Base-by-base conservation (phyloP, 2,888 invertebrate species). In the Agrenia bidenticulata region DNA sequence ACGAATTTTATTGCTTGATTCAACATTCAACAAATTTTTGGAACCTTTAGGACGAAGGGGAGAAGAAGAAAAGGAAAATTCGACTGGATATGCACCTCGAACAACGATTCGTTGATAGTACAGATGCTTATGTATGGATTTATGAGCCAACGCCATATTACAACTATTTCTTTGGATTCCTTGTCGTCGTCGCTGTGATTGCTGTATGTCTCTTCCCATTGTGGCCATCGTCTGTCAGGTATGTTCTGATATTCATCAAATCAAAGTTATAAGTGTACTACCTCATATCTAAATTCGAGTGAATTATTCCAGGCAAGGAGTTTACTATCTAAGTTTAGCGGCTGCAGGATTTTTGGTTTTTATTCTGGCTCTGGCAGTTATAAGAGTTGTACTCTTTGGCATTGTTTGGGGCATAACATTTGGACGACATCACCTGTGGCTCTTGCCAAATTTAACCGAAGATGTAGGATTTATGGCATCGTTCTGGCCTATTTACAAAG, bases 401-500 rank as follows among this genome's bases (percentile, higher is more conserved):
- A 78, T 89, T 9, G 87, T 99, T 21, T 99, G 97, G 96, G 79
- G 89, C 11, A 77, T 90, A 17, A 92, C 95, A 0, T 83, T 92
- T 66, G 92, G 97, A 4, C 86, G 89, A 77, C 92, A 97, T 80
- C 94, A 97, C 79, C 85, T 99, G 73, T 99, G 99, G 98, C 85
- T 99, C 72, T 85, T 99, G 77, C 99, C 99, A n/a, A 99, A 99
- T 82, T 84, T 99, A 50, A 96, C 96, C 0, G 99, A 98, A 81
- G 99, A 99, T 79, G 98, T 98, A 27, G 97, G 99, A 60, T 95
- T 99, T 84, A 89, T 98, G 75, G 97, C 97, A 7, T 98, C 97
- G 0, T 99, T 99, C 83, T 94, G 94, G 90, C 99, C 99, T 2
- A 83, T 96, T 0, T 97, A 96, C 81, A 89, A 91, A 82, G 92